These are phyloP conservation scores for Drosophila paracracens DNA, from an alignment of 2,888 invertebrate genomes.

Conservation along the genomic window DNA sequence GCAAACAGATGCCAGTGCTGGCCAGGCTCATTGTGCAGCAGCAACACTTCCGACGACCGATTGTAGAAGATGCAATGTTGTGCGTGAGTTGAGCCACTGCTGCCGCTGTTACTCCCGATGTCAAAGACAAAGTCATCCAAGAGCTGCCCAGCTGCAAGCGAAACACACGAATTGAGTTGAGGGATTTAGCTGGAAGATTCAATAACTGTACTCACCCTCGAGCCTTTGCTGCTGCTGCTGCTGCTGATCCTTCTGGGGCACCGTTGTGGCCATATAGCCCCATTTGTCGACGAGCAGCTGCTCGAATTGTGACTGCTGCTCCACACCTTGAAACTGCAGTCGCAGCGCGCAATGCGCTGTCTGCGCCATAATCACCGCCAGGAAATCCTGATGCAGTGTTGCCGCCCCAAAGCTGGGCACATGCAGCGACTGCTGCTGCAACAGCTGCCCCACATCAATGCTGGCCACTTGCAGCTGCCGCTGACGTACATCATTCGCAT, in stretches of 20 bases:
- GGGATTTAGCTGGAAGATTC: background rate
- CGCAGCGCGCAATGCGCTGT: conserved; percentile 52
- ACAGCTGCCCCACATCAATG: conserved; percentile 46
- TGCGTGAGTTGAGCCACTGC: background rate
- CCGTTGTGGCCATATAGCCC: conserved; percentile 42
- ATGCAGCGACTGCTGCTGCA: conserved; percentile 53
- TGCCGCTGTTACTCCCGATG: background rate
- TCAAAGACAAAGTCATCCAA: conserved; percentile 47
- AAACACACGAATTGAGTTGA: background rate
- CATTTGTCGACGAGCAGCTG: conserved; percentile 58
- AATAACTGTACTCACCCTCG: conserved; percentile 8
- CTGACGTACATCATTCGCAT: conserved; percentile 12
- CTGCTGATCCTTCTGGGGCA: conserved; percentile 17
- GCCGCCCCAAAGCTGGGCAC: conserved; percentile 60
- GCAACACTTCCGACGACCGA: conserved; percentile 50
- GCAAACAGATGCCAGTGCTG: conserved; percentile 70
- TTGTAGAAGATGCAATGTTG: conserved; percentile 70
- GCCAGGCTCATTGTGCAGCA: conserved; percentile 55
- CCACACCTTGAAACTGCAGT: conserved; percentile 43
- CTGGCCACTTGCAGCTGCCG: conserved; percentile 55
- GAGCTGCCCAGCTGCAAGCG: conserved; percentile 11
- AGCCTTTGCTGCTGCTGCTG: background rate
- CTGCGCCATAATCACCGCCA: conserved; percentile 74
- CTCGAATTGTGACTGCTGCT: conserved; percentile 57
- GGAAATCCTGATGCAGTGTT: conserved; percentile 79